Evolutionary conservation across 2,888 invertebrate genomes (phyloP).

Genomic region (Lepidocyrtinus sp.): DNA sequence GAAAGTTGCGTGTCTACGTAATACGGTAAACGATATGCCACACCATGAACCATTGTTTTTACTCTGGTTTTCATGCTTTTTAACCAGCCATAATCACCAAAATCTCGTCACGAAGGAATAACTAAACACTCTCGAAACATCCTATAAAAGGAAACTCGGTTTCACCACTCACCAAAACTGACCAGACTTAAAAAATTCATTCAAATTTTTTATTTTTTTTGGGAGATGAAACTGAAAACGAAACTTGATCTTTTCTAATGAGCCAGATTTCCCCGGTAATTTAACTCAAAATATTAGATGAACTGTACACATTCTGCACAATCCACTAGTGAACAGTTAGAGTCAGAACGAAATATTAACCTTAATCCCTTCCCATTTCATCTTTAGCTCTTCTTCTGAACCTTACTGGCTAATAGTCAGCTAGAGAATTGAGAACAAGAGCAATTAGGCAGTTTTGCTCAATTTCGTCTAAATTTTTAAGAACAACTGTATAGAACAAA

Average conservation of each 20-base stretch:
- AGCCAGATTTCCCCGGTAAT: background rate
- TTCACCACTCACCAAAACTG: too few relatives aligned
- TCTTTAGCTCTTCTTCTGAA: background rate
- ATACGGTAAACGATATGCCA: background rate
- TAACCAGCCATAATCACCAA: background rate
- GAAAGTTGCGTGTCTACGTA: background rate
- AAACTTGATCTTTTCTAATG: conserved; percentile 24
- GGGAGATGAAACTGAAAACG: conserved; percentile 26
- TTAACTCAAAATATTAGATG: background rate
- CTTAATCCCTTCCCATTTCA: background rate
- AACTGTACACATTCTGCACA: too few relatives aligned
- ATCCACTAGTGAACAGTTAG: background rate
- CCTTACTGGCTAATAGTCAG: background rate
- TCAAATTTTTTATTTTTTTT: background rate
- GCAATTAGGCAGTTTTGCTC: background rate
- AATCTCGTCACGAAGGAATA: background rate
- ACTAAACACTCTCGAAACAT: background rate
- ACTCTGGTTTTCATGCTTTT: conserved; percentile 28
- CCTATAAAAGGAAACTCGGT: background rate
- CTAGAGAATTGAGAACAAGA: background rate
- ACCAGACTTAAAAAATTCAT: background rate
- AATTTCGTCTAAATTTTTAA: background rate
- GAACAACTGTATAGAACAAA: background rate
- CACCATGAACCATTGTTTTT: background rate
- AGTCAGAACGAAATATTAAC: background rate